phyloP scores from a whole-genome alignment of 2,113 vertebrate genomes.

The Corynorhinus townsendii region DNA sequence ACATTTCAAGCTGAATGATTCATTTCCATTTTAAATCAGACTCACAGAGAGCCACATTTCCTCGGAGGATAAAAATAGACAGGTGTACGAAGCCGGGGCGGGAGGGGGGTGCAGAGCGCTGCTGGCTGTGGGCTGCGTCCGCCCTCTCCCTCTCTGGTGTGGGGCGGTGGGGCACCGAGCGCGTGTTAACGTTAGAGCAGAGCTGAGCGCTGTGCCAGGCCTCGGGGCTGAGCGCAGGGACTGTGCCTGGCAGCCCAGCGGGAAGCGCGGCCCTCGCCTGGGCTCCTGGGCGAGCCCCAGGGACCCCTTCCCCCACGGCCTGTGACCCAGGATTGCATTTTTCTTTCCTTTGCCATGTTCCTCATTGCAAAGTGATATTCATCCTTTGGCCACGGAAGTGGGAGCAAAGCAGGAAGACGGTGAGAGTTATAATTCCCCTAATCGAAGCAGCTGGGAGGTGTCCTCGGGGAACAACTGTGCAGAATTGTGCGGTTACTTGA shows the following conservation, averaged over 20 bases:
- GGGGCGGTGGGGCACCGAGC: too few species aligned
- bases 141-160: not conserved
- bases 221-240: not conserved
- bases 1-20: slow-evolving; percentile 44
- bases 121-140: fast-evolving
- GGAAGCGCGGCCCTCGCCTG: not conserved
- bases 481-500: not conserved
- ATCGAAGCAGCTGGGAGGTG: not conserved
- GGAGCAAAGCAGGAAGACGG: not conserved
- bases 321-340: fast-evolving
- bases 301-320: not conserved
- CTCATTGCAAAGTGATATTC: not conserved
- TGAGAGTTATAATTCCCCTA: not conserved
- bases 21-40: slow-evolving; percentile 54
- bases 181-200: not conserved
- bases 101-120: not conserved
- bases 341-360: not conserved
- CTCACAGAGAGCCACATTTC: not conserved
- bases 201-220: not conserved
- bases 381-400: not conserved
- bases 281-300: not conserved
- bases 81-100: not conserved
- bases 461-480: not conserved
- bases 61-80: slow-evolving; percentile 33
- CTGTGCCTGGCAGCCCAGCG: not conserved